These are phyloP conservation scores for Naja naja DNA, from an alignment of 2,113 vertebrate species.

Conservation along the genomic window DNA sequence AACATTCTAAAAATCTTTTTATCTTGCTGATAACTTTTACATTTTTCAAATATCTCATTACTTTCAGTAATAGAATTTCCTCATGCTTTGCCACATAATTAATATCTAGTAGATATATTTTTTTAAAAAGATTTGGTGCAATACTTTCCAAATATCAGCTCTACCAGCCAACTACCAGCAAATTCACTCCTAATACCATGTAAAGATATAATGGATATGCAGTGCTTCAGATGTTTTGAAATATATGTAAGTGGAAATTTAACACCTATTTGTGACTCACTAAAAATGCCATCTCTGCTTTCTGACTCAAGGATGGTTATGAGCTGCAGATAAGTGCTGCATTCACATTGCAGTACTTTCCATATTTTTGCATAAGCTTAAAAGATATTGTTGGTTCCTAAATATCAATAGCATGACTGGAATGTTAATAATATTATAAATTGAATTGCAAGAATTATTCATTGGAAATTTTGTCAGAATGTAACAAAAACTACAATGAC, in stretches of 20 bases:
- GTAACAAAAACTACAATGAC: background rate
- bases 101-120: background rate
- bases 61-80: background rate
- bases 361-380: background rate
- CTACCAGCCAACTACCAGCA: background rate
- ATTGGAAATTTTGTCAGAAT: background rate
- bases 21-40: background rate
- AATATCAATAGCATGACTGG: background rate
- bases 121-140: background rate
- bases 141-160: background rate
- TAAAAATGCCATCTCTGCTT: background rate
- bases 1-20: background rate
- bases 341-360: background rate
- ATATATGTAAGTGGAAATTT: background rate
- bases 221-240: background rate
- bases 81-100: background rate
- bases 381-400: background rate
- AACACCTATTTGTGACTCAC: background rate
- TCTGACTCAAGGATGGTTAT: background rate
- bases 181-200: background rate
- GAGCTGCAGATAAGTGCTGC: background rate
- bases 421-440: background rate
- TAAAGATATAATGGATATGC: background rate
- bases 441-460: background rate
- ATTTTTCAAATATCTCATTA: background rate